Evolutionary conservation across 2,113 vertebrate genomes (phyloP).

Genomic region (Carassius gibelio): DNA sequence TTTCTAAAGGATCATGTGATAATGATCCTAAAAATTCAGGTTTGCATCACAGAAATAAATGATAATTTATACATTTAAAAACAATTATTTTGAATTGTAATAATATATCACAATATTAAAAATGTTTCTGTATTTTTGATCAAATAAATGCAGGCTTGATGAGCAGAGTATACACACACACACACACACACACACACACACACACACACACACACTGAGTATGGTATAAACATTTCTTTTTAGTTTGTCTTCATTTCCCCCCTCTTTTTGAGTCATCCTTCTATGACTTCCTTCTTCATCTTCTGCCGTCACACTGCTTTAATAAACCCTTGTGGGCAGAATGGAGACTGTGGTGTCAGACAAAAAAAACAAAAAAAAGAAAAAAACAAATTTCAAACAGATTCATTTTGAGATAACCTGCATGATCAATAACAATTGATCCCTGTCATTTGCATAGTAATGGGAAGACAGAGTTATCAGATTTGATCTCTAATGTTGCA

Average conservation of each 20-base stretch:
- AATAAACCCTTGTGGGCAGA: neutral
- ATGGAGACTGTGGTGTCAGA: neutral
- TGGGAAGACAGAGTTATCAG: neutral
- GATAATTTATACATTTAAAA: too few relatives aligned
- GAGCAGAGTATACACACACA: too few relatives aligned
- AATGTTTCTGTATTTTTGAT: too few relatives aligned
- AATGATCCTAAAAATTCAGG: too few relatives aligned
- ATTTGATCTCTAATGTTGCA: neutral
- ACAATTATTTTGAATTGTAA: too few relatives aligned
- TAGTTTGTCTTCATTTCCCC: neutral
- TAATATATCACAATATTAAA: too few relatives aligned
- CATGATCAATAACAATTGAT: neutral
- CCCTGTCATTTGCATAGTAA: conserved; percentile 31
- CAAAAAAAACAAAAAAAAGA: neutral
- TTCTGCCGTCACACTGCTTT: neutral
- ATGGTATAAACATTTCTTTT: neutral
- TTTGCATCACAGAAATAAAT: too few relatives aligned
- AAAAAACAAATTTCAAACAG: too few relatives aligned
- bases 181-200: too few relatives aligned
- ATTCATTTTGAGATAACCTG: conserved; percentile 8
- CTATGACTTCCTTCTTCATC: neutral
- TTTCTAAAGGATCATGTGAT: too few relatives aligned
- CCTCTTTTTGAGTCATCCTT: neutral
- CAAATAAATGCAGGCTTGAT: too few relatives aligned
- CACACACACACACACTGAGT: neutral